Evolutionary conservation across 1,140 invertebrate species (phyloP).

Genomic region (Laodelphax striatellus): DNA sequence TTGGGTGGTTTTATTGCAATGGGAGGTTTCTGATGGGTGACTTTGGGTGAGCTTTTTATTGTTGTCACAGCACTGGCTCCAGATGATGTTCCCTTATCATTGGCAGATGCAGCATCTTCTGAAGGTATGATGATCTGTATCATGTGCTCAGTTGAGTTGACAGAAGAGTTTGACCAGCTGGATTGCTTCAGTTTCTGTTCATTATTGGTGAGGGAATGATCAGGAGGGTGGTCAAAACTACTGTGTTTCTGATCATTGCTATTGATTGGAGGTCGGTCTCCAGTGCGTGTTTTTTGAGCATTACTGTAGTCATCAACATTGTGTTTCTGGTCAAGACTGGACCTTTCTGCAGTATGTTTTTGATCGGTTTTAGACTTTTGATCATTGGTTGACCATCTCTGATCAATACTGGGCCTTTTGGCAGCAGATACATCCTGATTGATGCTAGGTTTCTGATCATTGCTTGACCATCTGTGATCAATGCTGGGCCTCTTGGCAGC

Average conservation of each 20-base stretch:
- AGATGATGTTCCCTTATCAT: not conserved
- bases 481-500: no score
- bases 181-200: not conserved
- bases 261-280: not conserved
- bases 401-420: no score
- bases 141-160: constrained; percentile 13
- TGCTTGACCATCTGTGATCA: no score
- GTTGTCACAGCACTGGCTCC: not conserved
- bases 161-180: constrained; percentile 6
- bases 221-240: not conserved
- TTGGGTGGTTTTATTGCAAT: not conserved
- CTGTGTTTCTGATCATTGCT: not conserved
- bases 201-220: no score
- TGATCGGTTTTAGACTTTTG: no score
- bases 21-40: not conserved
- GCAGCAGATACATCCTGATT: no score
- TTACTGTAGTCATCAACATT: not conserved
- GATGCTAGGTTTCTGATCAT: no score
- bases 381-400: no score
- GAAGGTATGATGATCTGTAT: constrained; percentile 17
- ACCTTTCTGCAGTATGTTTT: no score
- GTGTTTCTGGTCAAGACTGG: not conserved
- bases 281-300: constrained; percentile 5
- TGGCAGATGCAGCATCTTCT: not conserved
- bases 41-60: not conserved